Evolutionary conservation across 2,888 invertebrate species (phyloP).

Genomic region (Eledona agricola): DNA sequence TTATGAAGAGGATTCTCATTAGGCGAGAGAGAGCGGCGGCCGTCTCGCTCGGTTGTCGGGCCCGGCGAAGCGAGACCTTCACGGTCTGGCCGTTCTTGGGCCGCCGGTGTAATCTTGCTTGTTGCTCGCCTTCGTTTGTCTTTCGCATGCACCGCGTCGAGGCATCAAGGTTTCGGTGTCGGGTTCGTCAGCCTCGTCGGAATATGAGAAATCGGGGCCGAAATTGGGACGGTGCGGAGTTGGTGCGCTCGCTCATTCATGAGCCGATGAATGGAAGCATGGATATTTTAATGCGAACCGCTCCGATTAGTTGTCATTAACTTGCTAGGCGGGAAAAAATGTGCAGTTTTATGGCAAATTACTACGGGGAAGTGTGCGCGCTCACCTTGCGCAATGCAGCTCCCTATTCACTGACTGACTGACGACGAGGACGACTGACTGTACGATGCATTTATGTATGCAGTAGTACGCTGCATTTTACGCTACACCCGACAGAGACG

Average conservation of each 20-base stretch:
- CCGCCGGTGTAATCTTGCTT: slow-evolving; percentile 21
- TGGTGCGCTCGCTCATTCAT: slow-evolving; percentile 10
- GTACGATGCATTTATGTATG: slow-evolving; percentile 52
- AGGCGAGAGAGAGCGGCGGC: no score
- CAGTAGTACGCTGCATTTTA: slow-evolving; percentile 59
- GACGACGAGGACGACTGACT: no score
- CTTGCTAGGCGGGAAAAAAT: slow-evolving; percentile 9
- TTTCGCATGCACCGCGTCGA: slow-evolving; percentile 34
- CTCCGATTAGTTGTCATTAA: slow-evolving; percentile 5
- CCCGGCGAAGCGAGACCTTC: slow-evolving; percentile 54
- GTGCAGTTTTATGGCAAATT: slow-evolving; percentile 20
- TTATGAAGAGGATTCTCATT: slow-evolving; percentile 41
- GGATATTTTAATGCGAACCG: slow-evolving; percentile 2
- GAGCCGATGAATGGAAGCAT: slow-evolving; percentile 15
- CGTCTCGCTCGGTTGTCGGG: slow-evolving; percentile 44
- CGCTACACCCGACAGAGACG: slow-evolving; percentile 47
- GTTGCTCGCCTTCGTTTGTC: no score
- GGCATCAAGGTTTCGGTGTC: slow-evolving; percentile 27
- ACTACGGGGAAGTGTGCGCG: slow-evolving; percentile 27
- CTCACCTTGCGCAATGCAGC: slow-evolving; percentile 38
- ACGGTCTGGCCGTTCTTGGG: slow-evolving; percentile 47
- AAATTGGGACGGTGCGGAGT: slow-evolving; percentile 14
- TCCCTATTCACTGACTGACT: no score
- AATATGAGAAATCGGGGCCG: slow-evolving; percentile 7
- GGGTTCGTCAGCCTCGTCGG: slow-evolving; percentile 28